phyloP scores from a whole-genome alignment of 2,113 vertebrate genomes.

The Rhineura floridana region DNA sequence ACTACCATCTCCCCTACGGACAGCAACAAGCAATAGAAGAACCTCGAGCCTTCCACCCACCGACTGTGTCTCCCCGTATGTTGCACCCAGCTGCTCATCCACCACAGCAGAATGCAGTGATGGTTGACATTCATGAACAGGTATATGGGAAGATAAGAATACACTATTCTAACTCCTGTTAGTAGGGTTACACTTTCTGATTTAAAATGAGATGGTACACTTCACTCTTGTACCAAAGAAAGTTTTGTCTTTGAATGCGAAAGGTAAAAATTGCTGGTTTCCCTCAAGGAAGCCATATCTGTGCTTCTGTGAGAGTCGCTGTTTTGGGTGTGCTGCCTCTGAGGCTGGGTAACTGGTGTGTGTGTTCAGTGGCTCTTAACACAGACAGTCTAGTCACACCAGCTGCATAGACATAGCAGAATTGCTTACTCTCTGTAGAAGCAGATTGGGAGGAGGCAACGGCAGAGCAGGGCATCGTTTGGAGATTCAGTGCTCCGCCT shows the following conservation, averaged over 20 bases:
- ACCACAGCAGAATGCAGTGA: conserved; percentile 90
- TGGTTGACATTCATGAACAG: conserved; percentile 96
- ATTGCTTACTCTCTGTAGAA: neutral
- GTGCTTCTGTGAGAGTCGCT: neutral
- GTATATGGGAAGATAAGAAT: conserved; percentile 64
- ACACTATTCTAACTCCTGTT: neutral
- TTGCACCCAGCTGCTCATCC: conserved; percentile 91
- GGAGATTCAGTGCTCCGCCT: too few species aligned
- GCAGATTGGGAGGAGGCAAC: neutral
- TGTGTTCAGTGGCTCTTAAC: neutral
- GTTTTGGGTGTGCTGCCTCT: neutral
- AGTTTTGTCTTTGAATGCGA: neutral
- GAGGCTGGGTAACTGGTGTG: neutral
- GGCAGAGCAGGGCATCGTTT: neutral
- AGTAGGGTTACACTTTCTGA: neutral
- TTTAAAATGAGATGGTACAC: neutral
- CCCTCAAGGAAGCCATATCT: neutral
- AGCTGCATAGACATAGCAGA: neutral
- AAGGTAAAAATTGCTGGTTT: neutral
- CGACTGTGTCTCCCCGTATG: conserved; percentile 90
- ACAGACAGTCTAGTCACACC: neutral
- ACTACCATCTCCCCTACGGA: conserved; percentile 90
- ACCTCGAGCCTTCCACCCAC: conserved; percentile 92
- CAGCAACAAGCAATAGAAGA: conserved; percentile 91
- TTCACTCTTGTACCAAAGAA: neutral